Evolutionary conservation across 2,888 invertebrate genomes (phyloP).

Genomic region (Ormyrus labotus): DNA sequence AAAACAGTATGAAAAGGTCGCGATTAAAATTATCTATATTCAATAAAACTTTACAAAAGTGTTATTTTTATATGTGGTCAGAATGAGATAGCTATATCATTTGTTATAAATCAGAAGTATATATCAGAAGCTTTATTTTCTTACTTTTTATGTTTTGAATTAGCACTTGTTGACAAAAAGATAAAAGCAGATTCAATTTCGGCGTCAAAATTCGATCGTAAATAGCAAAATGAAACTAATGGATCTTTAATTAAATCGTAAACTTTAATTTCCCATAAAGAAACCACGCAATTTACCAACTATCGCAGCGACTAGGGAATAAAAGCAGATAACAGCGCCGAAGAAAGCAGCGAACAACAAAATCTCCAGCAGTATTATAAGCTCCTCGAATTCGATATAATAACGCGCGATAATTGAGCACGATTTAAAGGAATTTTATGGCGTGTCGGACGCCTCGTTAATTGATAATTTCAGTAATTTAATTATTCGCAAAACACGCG

Average conservation of each 20-base stretch:
- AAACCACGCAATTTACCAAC: constrained; percentile 1
- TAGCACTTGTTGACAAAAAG: no score
- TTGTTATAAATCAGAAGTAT: no score
- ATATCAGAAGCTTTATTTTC: not conserved
- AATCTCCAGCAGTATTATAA: not conserved
- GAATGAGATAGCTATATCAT: not conserved
- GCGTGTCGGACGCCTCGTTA: constrained; percentile 41
- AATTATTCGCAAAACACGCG: constrained; percentile 46
- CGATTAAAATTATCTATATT: no score
- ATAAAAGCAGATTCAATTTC: no score
- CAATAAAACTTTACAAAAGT: no score
- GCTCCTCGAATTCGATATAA: not conserved
- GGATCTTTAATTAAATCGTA: constrained; percentile 15
- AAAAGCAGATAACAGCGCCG: not conserved
- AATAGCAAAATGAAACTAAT: constrained; percentile 2
- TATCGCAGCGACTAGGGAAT: constrained; percentile 16
- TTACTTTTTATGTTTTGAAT: not conserved
- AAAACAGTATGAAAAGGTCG: no score
- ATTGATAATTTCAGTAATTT: constrained; percentile 51
- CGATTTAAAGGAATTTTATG: constrained; percentile 41
- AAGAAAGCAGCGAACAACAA: constrained; percentile 6
- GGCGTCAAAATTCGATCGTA: no score
- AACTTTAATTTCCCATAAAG: constrained; percentile 26
- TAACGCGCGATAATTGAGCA: constrained; percentile 26
- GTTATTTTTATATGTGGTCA: not conserved